A percentile compares a stretch with the other conserved stretches of the same genome.
Conservation (phyloP, 2,113 vertebrate species). For the Furnarius figulus region DNA sequence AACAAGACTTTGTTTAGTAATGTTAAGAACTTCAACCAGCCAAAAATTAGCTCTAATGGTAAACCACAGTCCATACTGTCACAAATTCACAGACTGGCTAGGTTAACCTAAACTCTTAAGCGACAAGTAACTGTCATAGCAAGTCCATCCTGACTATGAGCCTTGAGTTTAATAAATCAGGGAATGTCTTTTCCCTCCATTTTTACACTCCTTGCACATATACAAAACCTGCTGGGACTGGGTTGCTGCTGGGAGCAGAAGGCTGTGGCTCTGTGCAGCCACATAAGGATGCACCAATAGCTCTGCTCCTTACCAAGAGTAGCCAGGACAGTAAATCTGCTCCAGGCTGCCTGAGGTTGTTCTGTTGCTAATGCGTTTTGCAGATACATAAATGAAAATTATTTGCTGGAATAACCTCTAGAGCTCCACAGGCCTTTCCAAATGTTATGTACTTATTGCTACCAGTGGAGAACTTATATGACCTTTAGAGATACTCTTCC, state of each 20-base stretch:
- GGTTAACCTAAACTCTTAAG: not conserved
- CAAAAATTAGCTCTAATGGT: not conserved
- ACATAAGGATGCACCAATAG: not conserved
- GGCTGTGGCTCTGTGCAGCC: not conserved
- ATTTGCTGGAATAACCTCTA: not conserved
- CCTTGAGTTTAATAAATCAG: not conserved
- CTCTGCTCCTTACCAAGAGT: not conserved
- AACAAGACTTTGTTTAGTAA: not conserved
- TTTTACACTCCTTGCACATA: not conserved
- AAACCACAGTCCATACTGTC: not conserved
- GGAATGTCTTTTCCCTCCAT: not conserved
- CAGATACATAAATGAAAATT: not conserved
- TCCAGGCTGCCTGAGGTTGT: not conserved
- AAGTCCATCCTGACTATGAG: not conserved
- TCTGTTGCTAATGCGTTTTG: constrained; percentile 17
- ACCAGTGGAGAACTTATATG: not conserved
- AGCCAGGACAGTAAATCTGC: not conserved
- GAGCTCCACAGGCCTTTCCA: not conserved
- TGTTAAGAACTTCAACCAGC: not conserved
- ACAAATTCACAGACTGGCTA: not conserved
- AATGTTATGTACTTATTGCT: not conserved
- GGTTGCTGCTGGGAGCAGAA: not conserved
- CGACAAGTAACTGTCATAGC: not conserved
- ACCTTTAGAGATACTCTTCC: not conserved
- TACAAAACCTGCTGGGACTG: not conserved